These are phyloP conservation scores for Cecidostiba fungosa DNA, from an alignment of 2,888 invertebrate species.

Conservation along the genomic window DNA sequence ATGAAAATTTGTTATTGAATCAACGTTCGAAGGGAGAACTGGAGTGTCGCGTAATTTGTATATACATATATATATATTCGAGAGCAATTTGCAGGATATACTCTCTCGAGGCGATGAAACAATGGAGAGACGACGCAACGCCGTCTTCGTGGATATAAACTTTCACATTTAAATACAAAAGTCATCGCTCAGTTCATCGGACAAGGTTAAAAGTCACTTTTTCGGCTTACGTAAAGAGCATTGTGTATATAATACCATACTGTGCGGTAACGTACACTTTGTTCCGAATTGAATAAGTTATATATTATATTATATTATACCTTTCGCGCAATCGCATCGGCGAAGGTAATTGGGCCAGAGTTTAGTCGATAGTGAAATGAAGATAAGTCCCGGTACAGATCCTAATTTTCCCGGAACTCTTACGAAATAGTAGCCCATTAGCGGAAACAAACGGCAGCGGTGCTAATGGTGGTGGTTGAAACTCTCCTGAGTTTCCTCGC, in stretches of 20 bases:
- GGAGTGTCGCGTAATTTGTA: conserved; percentile 11
- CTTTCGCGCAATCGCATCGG: background rate
- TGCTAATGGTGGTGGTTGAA: too few species aligned
- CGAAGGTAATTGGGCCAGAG: background rate
- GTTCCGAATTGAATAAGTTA: background rate
- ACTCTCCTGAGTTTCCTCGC: conserved; percentile 2
- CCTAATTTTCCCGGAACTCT: background rate
- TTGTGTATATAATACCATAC: background rate
- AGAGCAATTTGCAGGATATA: conserved; percentile 6
- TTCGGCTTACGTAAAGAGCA: background rate
- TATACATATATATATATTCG: background rate
- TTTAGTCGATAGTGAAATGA: background rate
- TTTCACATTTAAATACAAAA: conserved; percentile 46
- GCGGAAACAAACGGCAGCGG: background rate
- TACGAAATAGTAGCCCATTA: background rate
- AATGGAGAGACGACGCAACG: conserved; percentile 25
- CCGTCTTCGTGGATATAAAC: conserved; percentile 27
- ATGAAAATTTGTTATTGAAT: background rate
- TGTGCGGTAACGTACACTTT: background rate
- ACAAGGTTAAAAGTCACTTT: conserved; percentile 42
- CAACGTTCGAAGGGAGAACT: background rate
- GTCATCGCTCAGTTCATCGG: conserved; percentile 18
- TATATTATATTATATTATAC: too few species aligned
- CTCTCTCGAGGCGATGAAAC: background rate
- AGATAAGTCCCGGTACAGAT: background rate